Evolutionary conservation across 2,113 vertebrate genomes (phyloP).

Genomic region (Cettia cetti): DNA sequence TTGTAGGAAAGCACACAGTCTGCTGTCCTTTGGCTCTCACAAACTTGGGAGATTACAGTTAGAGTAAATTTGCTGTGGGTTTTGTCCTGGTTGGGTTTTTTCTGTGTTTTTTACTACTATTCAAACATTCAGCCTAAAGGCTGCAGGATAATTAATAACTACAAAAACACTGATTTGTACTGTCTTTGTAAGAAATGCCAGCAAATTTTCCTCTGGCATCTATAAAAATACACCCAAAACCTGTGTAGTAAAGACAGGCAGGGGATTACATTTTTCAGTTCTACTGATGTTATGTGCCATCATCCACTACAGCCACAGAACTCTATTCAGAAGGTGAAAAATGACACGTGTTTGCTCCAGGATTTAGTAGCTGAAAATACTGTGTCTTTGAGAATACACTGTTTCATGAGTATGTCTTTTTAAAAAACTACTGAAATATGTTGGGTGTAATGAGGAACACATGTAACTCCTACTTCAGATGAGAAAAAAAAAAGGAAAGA

Average conservation of each 20-base stretch:
- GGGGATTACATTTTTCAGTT: neutral
- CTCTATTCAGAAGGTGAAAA: neutral
- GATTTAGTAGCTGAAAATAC: conserved; percentile 45
- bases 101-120: neutral
- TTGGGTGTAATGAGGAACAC: conserved; percentile 32
- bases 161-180: neutral
- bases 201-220: neutral
- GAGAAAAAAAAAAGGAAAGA: neutral
- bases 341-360: neutral
- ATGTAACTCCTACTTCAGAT: conserved; percentile 23
- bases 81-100: neutral
- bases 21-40: neutral
- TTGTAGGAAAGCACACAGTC: neutral
- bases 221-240: neutral
- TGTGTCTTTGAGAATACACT: neutral
- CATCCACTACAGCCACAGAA: neutral
- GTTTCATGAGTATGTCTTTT: neutral
- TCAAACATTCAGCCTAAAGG: neutral
- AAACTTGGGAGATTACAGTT: neutral
- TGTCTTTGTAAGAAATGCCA: neutral
- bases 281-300: neutral
- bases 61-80: neutral
- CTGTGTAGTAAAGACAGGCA: neutral
- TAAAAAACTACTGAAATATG: neutral
- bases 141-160: neutral